These are phyloP conservation scores for Sympetrum striolatum DNA, from an alignment of 2,888 invertebrate genomes.

Conservation along the genomic window DNA sequence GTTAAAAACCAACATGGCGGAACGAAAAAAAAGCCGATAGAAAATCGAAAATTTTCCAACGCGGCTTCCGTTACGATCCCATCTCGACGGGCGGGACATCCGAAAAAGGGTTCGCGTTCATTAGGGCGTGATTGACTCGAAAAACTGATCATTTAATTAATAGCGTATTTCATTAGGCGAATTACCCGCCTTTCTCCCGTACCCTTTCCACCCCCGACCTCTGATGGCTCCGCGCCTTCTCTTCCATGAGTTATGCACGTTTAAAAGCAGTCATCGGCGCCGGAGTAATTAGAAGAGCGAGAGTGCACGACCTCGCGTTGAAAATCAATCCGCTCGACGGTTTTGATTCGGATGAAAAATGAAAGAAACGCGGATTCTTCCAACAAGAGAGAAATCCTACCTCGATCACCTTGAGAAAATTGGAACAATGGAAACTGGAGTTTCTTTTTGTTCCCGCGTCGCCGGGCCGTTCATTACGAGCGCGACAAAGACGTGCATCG, in stretches of 20 bases:
- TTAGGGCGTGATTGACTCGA: conserved; percentile 12
- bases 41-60: background rate
- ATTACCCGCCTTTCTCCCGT: conserved; percentile 4
- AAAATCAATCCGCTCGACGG: conserved; percentile 25
- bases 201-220: background rate
- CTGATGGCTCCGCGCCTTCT: background rate
- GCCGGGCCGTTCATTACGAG: no score
- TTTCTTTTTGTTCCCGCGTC: no score
- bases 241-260: conserved; percentile 18
- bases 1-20: no score
- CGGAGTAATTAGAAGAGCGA: conserved; percentile 18
- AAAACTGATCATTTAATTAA: conserved; percentile 39
- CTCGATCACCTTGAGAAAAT: no score
- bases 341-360: background rate
- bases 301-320: conserved; percentile 3
- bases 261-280: conserved; percentile 17
- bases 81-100: background rate
- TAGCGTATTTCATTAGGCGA: conserved; percentile 38
- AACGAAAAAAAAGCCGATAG: no score
- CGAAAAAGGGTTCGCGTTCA: background rate
- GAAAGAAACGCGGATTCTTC: background rate
- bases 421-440: no score
- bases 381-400: background rate
- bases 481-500: no score
- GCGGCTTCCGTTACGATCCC: background rate